Evolutionary conservation across 2,797 vertebrate genomes (phyloP).

Genomic region (Eulemur mongoz): DNA sequence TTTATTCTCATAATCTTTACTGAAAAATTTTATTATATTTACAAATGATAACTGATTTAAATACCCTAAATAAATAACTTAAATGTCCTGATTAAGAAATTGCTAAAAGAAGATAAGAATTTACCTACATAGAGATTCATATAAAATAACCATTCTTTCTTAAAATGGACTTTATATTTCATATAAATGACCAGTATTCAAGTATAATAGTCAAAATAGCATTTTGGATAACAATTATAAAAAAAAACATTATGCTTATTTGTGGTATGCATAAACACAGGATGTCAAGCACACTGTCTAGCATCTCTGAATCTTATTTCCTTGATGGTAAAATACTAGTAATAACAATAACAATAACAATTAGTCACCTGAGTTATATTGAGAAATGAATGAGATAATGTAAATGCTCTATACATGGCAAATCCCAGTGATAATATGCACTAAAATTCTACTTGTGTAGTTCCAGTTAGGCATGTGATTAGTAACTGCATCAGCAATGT

Average conservation of each 20-base stretch:
- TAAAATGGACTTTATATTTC: not conserved
- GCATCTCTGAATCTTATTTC: not conserved
- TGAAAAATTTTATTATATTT: constrained; percentile 28
- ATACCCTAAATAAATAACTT: not conserved
- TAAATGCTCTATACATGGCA: not conserved
- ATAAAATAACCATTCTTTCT: not conserved
- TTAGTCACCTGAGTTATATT: not conserved
- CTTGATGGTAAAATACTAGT: not conserved
- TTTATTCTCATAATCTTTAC: not conserved
- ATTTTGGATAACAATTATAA: not conserved
- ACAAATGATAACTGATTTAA: not conserved
- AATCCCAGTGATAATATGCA: not conserved
- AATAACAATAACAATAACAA: not conserved
- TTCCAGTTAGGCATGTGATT: constrained; percentile 18
- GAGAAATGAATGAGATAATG: constrained; percentile 1
- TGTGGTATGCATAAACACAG: not conserved
- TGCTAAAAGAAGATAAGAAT: not conserved
- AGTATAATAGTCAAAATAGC: not conserved
- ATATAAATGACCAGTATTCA: not conserved
- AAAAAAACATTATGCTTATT: not conserved
- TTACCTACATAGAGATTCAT: not conserved
- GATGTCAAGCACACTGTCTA: not conserved
- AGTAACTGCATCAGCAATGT: constrained; percentile 31
- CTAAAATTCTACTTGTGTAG: not conserved
- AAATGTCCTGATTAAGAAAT: not conserved